Percentiles rank a stretch among this genome's conserved stretches.
Conservation (phyloP, 2,113 vertebrate genomes). For the Mola mola region DNA sequence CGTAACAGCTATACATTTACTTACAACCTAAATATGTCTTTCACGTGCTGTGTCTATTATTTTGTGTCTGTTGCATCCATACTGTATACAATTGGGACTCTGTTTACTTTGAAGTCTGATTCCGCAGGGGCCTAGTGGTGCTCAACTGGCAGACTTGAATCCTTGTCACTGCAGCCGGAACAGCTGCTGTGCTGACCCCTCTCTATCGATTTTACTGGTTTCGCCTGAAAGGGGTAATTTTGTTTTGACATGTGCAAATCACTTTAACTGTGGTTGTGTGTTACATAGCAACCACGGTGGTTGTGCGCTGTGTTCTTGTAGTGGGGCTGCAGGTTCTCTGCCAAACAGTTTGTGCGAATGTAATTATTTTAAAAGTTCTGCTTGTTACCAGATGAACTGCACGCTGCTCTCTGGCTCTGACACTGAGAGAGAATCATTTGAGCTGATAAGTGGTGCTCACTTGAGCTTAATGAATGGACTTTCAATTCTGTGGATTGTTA, state of each 20-base stretch:
- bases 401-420: slow-evolving; percentile 15
- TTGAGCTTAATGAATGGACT: too few species aligned
- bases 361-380: slow-evolving; percentile 48
- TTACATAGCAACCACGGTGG: slow-evolving; percentile 29
- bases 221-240: slow-evolving; percentile 51
- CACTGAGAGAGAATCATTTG: not conserved
- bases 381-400: slow-evolving; percentile 12
- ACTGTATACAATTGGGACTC: too few species aligned
- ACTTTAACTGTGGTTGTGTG: slow-evolving; percentile 13
- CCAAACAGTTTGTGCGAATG: slow-evolving; percentile 36
- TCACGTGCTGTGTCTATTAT: not conserved
- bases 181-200: slow-evolving; percentile 47
- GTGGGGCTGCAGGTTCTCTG: slow-evolving; percentile 13
- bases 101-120: slow-evolving; percentile 9
- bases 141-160: slow-evolving; percentile 16
- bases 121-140: slow-evolving; percentile 5
- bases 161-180: slow-evolving; percentile 28
- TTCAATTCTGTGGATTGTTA: too few species aligned
- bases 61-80: not conserved
- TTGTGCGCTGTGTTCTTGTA: slow-evolving; percentile 13
- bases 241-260: slow-evolving; percentile 33
- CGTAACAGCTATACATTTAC: not conserved
- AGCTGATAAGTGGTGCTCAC: too few species aligned
- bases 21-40: not conserved
- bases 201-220: slow-evolving; percentile 38